Evolutionary conservation across 2,888 invertebrate genomes (phyloP), one percentile per base, ranked within the genome.

Genomic region (Malthinus flaveolus): DNA sequence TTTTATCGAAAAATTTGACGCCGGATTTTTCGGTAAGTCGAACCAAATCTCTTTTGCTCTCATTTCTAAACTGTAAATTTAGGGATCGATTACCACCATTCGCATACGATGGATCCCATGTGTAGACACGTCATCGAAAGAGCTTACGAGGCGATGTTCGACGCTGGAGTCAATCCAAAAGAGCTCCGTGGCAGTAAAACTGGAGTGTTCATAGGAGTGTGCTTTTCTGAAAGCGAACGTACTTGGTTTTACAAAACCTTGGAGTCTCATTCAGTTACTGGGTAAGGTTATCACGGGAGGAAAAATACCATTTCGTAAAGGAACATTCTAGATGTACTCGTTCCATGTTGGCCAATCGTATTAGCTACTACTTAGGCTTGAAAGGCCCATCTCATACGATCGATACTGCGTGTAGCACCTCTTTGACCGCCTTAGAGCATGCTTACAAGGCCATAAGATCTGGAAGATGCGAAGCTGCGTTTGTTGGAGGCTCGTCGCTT

Each of bases 361-460:
- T 97, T 63, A 95, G 95, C 1, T 96, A 91, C 77, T 89, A 88
- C 79, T 83, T 97, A 61, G 95, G 95, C 15, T 83, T 93, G 10
- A 89, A 89, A 68, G 95, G 97, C 0, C 96, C 96, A 0, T 94
- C 95, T 4, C 92, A 88, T 79, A 84, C 90, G 0, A 83, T 94
- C 7, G 97, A 97, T 78, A 94, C 96, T 0, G 97, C 97, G 0
- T 97, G 97, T 76, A 95, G 95, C n/a, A 96, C 96, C 53, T 92
- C 95, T 7, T 83, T 95, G 65, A 87, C 91, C 68, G 96, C 95
- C 0, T 66, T 97, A 54, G 93, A 96, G 69, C 88, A 89, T 63
- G 93, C 91, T 9, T 91, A 88, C 75, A 83, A 84, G 46, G 85
- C 91, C 0, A 86, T 95, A 44, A 81, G 90, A 33, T 85, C 85